Percentiles rank a stretch among this genome's conserved stretches.
phyloP scores from a whole-genome alignment of 2,113 vertebrate species.

The Amazona guildingii region DNA sequence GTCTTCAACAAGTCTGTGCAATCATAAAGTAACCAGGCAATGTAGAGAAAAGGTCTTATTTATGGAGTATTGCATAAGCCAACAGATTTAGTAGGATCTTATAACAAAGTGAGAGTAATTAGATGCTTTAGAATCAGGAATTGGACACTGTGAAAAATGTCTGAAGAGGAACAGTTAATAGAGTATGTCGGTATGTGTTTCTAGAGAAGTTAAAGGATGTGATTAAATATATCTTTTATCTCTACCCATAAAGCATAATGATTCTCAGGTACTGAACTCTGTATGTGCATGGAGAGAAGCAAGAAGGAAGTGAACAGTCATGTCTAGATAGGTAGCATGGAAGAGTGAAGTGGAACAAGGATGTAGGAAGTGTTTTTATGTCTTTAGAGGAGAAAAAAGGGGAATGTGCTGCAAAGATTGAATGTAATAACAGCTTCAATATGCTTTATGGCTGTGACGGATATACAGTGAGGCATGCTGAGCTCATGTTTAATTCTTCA shows the following conservation, averaged over 20 bases:
- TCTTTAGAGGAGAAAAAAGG: not conserved
- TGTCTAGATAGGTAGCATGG: not conserved
- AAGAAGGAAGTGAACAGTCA: not conserved
- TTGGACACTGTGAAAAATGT: slow-evolving; percentile 6
- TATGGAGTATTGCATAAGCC: slow-evolving; percentile 18
- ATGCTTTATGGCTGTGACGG: not conserved
- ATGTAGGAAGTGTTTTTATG: not conserved
- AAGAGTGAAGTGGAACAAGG: not conserved
- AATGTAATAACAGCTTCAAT: not conserved
- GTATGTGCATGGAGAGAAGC: not conserved
- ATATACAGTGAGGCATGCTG: rapidly evolving
- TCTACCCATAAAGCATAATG: not conserved
- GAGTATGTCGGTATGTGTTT: not conserved
- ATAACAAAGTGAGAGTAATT: slow-evolving; percentile 51
- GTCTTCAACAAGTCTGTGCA: not conserved
- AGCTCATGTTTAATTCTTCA: not conserved
- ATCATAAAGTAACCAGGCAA: not conserved
- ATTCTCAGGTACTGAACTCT: not conserved
- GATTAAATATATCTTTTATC: slow-evolving; percentile 32
- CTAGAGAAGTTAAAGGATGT: not conserved
- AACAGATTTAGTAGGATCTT: slow-evolving; percentile 35
- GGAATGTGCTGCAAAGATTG: rapidly evolving
- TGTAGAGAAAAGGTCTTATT: not conserved
- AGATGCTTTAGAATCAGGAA: not conserved
- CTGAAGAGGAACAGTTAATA: slow-evolving; percentile 32